A percentile compares a stretch with the other conserved stretches of the same genome.
Evolutionary conservation across 1,140 invertebrate genomes (phyloP).

Genomic region (Spodoptera frugiperda): DNA sequence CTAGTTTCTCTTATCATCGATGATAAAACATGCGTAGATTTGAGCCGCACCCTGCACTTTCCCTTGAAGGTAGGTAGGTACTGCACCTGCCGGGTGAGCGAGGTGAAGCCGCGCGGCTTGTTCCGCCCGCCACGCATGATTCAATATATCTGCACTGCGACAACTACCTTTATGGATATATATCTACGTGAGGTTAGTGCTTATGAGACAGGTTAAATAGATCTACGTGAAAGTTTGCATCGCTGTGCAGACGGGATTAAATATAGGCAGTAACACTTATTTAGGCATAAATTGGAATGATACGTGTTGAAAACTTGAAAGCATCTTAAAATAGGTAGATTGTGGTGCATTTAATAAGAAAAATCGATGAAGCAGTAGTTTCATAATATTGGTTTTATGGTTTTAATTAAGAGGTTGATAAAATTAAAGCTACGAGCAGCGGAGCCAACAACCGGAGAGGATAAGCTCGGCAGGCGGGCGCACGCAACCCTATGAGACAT

Average conservation of each 20-base stretch:
- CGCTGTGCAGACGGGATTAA: not conserved
- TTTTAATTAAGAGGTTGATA: conserved; percentile 83
- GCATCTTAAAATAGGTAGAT: not conserved
- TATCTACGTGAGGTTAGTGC: conserved; percentile 64
- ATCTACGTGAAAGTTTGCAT: conserved; percentile 56
- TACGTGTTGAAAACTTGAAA: not conserved
- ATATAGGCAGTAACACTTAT: not conserved
- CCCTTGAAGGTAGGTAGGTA: conserved; percentile 60
- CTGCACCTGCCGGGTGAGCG: conserved; percentile 70
- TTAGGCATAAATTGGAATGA: not conserved
- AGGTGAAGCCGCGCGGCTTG: conserved; percentile 66
- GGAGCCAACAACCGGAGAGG: conserved; percentile 72
- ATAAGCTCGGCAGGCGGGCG: conserved; percentile 73
- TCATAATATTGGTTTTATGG: conserved; percentile 46
- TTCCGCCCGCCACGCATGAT: conserved; percentile 57
- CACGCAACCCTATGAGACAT: conserved; percentile 80
- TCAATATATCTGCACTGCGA: conserved; percentile 60
- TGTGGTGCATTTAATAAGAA: not conserved
- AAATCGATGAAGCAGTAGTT: conserved; percentile 29
- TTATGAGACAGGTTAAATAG: conserved; percentile 59
- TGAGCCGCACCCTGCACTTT: conserved; percentile 79
- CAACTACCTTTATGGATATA: conserved; percentile 61
- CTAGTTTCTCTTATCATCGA: conserved; percentile 82
- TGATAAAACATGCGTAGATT: conserved; percentile 81
- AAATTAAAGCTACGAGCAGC: conserved; percentile 65